Percentiles rank a stretch among this genome's conserved stretches.
Evolutionary conservation across 2,888 invertebrate genomes (phyloP).

Genomic region (Actias luna): DNA sequence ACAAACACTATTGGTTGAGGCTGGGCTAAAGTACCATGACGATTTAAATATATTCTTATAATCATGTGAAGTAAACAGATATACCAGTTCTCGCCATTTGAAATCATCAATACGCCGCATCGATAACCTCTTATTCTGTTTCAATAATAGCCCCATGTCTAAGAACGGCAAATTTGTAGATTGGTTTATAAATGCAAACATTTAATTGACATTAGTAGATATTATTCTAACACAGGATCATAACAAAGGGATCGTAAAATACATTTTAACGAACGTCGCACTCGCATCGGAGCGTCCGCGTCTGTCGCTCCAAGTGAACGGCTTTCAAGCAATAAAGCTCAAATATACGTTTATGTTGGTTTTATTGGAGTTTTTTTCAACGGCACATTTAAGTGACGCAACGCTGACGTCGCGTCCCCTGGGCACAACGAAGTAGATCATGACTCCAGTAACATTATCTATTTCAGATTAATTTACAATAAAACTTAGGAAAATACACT

Average conservation of each 20-base stretch:
- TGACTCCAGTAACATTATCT: slow-evolving; percentile 27
- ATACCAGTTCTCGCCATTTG: background rate
- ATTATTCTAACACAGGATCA: slow-evolving; percentile 34
- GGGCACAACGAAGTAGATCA: slow-evolving; percentile 36
- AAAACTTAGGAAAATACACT: background rate
- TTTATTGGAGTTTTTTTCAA: slow-evolving; percentile 66
- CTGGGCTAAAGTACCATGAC: background rate
- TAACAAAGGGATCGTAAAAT: slow-evolving; percentile 47
- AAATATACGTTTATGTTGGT: slow-evolving; percentile 52
- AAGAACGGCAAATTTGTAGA: too few relatives aligned
- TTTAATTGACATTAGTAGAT: slow-evolving; percentile 5
- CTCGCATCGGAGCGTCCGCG: slow-evolving; percentile 47
- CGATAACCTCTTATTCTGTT: too few relatives aligned
- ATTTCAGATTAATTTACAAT: slow-evolving; percentile 19
- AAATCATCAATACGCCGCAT: background rate
- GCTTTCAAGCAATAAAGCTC: slow-evolving; percentile 70
- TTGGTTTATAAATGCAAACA: background rate
- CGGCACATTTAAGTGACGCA: slow-evolving; percentile 59
- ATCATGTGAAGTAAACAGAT: background rate
- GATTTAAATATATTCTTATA: background rate
- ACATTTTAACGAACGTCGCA: slow-evolving; percentile 52
- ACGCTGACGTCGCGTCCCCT: slow-evolving; percentile 34
- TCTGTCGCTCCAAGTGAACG: slow-evolving; percentile 53
- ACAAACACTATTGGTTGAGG: background rate
- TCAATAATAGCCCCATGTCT: too few relatives aligned